Percentiles rank a stretch among this genome's conserved stretches.
Evolutionary conservation across 2,888 invertebrate genomes (phyloP).

Genomic region (Tortrix viridana): DNA sequence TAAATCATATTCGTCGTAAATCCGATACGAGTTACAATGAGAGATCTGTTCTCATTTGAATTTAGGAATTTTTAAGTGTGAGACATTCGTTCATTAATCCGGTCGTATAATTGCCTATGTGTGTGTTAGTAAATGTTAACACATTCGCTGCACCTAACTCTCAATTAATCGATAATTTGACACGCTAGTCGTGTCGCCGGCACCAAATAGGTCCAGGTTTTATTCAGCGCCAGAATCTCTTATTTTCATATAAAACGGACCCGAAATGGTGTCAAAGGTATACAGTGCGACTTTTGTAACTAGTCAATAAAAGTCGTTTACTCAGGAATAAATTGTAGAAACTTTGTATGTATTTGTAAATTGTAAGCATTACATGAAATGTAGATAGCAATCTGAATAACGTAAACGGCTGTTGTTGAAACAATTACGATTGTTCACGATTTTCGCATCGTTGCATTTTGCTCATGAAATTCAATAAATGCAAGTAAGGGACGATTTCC

Average conservation of each 20-base stretch:
- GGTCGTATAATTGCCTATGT: slow-evolving; percentile 5
- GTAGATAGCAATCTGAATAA: slow-evolving; percentile 12
- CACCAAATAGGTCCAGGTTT: no score
- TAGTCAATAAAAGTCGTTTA: no score
- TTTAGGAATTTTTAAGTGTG: slow-evolving; percentile 54
- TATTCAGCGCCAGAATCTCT: no score
- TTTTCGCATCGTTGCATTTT: background rate
- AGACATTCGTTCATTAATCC: slow-evolving; percentile 51
- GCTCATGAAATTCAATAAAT: background rate
- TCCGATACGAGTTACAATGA: slow-evolving; percentile 80
- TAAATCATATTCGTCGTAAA: slow-evolving; percentile 83
- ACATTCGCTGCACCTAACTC: background rate
- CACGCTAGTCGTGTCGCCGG: no score
- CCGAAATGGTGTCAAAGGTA: no score
- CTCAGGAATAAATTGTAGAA: background rate
- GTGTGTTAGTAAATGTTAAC: slow-evolving; percentile 5
- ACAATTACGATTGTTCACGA: slow-evolving; percentile 17
- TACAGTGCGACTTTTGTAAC: no score
- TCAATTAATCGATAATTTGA: background rate
- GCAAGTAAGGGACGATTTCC: no score
- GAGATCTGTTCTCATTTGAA: slow-evolving; percentile 77
- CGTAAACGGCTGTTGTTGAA: slow-evolving; percentile 3
- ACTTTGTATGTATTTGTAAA: background rate
- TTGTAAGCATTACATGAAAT: background rate
- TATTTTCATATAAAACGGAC: no score